Evolutionary conservation across 2,797 vertebrate species (phyloP), one percentile per base, ranked within the genome.

Genomic region (Echiichthys vipera): DNA sequence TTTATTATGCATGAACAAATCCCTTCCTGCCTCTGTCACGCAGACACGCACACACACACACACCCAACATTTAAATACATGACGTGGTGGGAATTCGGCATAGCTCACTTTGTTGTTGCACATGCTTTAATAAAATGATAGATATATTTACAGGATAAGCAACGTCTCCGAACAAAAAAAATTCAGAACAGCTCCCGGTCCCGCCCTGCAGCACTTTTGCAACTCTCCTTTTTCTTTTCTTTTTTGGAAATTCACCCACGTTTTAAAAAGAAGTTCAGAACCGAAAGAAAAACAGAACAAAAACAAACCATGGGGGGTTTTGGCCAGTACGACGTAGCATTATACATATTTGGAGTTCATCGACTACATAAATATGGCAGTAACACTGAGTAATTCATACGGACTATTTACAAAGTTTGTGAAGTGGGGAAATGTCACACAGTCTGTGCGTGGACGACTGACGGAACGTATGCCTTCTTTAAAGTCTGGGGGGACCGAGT

Each of bases 121-220:
- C 97, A 99, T 99, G 98, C 98, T 98, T 99, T 96, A 96, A 97
- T 97, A 98, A 99, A 98, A 98, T 87, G 94, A 95, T 94, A 96
- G 88, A 93, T 91, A 93, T 98, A 98, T 99, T 97, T 99, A 99
- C 98, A 99, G 81, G 94, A 95, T 94, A 91, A 91, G 95, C 94
- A 95, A 93, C 88, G 82, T 91, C 90, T 94, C 91, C 87, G 81
- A 74, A 83, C 59, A 72, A 69, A 54, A 70, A 86, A 50, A 85
- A 88, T 69, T 87, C 72, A 86, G 71, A 88, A 87, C 84, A 84
- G 86, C 81, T 88, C 89, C 87, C 76, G 75, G 83, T 88, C 94
- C 94, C 85, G 87, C 93, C 91, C 91, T 83, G 89, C 93, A 94
- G 93, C 94, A 94, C 87, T 91, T n/a, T 81, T 85, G 90, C 69